These are phyloP conservation scores for Papilio glaucus DNA, from an alignment of 1,140 invertebrate genomes.

Conservation along the genomic window DNA sequence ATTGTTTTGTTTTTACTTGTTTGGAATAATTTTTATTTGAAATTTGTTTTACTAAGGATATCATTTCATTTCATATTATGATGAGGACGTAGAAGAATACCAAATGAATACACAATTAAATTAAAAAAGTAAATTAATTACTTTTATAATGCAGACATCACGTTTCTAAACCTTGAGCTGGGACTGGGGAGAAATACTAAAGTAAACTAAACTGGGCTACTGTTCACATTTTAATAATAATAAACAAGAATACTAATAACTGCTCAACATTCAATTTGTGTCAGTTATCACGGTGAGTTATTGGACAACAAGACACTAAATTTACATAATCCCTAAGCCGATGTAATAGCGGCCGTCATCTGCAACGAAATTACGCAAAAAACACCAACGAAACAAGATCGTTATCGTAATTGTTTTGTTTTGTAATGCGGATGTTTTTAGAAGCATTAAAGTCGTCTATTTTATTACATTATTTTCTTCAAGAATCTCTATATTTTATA, in stretches of 20 bases:
- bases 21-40: no score
- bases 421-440: not conserved
- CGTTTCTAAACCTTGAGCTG: no score
- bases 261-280: not conserved
- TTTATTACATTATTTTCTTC: not conserved
- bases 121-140: no score
- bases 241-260: not conserved
- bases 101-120: no score
- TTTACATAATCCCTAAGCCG: conserved; percentile 5
- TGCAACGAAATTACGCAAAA: conserved; percentile 10
- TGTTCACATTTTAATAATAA: not conserved
- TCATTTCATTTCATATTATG: no score
- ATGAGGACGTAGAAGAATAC: no score
- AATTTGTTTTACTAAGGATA: no score
- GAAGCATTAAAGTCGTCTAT: not conserved
- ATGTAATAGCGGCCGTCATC: conserved; percentile 5
- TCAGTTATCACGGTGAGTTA: conserved; percentile 12
- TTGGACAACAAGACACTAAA: conserved; percentile 1
- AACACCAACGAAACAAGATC: conserved; percentile 15
- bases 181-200: no score
- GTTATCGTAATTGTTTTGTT: conserved; percentile 19
- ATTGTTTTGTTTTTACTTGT: no score
- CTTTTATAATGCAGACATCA: no score
- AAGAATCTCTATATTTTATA: no score
- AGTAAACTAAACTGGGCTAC: not conserved